phyloP scores from a whole-genome alignment of 2,113 vertebrate species.

The Eclectus roratus region DNA sequence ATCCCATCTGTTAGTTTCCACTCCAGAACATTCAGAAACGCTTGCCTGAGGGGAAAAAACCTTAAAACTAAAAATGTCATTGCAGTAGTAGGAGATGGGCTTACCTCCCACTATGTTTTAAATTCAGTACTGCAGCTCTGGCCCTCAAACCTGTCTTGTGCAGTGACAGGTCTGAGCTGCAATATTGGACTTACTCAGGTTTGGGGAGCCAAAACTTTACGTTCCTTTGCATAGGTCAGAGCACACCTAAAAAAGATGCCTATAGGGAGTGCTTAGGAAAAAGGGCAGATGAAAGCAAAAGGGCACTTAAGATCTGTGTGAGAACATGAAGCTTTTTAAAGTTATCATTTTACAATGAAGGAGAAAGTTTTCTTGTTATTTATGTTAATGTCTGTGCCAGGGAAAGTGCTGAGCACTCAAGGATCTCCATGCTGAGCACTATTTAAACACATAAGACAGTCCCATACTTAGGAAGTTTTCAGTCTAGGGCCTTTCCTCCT shows the following conservation, averaged over 20 bases:
- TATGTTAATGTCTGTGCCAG: background rate
- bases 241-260: background rate
- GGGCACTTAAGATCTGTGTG: background rate
- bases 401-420: background rate
- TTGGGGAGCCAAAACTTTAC: background rate
- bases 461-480: background rate
- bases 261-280: background rate
- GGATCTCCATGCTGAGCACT: background rate
- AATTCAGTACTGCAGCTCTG: slow-evolving; percentile 31
- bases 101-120: slow-evolving; percentile 35
- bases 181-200: background rate
- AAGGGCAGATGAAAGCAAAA: background rate
- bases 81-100: background rate
- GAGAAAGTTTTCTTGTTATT: background rate
- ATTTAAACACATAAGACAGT: background rate
- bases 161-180: background rate
- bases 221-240: background rate
- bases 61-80: slow-evolving; percentile 14
- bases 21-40: slow-evolving; percentile 58
- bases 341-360: background rate
- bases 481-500: background rate
- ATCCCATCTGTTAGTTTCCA: slow-evolving; percentile 70
- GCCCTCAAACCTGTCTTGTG: background rate
- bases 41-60: slow-evolving; percentile 42
- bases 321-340: background rate